These are phyloP conservation scores for Caretta caretta DNA, from an alignment of 2,113 vertebrate species.

Conservation along the genomic window DNA sequence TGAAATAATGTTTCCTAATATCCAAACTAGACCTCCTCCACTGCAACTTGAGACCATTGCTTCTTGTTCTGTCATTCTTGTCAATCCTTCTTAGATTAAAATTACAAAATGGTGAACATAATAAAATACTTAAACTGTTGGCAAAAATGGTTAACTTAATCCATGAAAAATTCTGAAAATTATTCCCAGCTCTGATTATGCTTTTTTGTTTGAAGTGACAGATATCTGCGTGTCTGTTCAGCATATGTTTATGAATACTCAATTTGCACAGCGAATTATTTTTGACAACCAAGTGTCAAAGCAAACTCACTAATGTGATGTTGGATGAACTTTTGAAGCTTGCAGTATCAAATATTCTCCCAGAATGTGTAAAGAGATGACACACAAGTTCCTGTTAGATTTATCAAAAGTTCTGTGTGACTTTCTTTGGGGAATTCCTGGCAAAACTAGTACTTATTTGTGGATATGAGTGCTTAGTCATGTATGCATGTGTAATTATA, in stretches of 20 bases:
- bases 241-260: accelerated
- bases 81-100: not conserved
- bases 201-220: not conserved
- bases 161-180: not conserved
- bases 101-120: not conserved
- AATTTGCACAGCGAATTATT: not conserved
- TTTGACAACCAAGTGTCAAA: not conserved
- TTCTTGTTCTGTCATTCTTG: too few species aligned
- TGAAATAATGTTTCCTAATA: too few species aligned
- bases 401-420: not conserved
- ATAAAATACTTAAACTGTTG: not conserved
- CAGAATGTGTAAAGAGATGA: not conserved
- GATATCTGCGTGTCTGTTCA: not conserved
- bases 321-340: not conserved
- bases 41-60: too few species aligned
- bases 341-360: not conserved
- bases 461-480: constrained; percentile 20
- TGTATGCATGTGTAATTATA: not conserved
- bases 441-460: not conserved
- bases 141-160: not conserved
- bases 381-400: not conserved
- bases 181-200: not conserved
- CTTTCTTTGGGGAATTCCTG: not conserved
- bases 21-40: too few species aligned
- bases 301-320: accelerated